These are phyloP conservation scores for Cricetomys ansorgei DNA, from an alignment of 2,113 vertebrate species.

Conservation along the genomic window DNA sequence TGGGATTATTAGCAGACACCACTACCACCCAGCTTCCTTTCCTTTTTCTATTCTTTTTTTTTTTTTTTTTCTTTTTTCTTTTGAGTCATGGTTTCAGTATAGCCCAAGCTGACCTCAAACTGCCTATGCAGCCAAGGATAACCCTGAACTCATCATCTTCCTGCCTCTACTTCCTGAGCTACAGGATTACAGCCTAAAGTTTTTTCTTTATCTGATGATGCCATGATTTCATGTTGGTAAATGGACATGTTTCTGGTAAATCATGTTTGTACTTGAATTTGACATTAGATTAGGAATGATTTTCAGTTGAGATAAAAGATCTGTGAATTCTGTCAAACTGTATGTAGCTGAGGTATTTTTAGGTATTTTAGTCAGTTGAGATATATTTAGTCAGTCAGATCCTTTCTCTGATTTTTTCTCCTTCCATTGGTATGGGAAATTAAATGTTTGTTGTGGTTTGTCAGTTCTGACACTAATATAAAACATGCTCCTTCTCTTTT, in stretches of 20 bases:
- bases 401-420: slow-evolving; percentile 14
- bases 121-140: not conserved
- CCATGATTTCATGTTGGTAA: slow-evolving; percentile 40
- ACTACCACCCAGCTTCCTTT: not conserved
- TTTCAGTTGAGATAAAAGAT: slow-evolving; percentile 15
- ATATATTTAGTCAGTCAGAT: slow-evolving; percentile 27
- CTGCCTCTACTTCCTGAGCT: not conserved
- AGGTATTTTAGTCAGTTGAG: too few relatives aligned
- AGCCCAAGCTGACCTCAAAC: not conserved
- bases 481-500: not conserved
- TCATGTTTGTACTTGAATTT: slow-evolving; percentile 39
- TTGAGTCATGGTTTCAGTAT: not conserved
- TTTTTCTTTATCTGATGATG: not conserved
- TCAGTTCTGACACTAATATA: not conserved
- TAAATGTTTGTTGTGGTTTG: slow-evolving; percentile 30
- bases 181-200: not conserved
- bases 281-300: slow-evolving; percentile 2
- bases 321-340: slow-evolving; percentile 52
- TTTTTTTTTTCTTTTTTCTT: not conserved
- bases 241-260: slow-evolving; percentile 44
- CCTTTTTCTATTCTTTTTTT: not conserved
- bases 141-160: not conserved
- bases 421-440: slow-evolving; percentile 30
- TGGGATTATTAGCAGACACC: not conserved
- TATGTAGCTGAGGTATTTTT: slow-evolving; percentile 2